Percentiles rank a stretch among this genome's conserved stretches.
phyloP scores from a whole-genome alignment of 2,888 invertebrate species.

The Nysson spinosus region DNA sequence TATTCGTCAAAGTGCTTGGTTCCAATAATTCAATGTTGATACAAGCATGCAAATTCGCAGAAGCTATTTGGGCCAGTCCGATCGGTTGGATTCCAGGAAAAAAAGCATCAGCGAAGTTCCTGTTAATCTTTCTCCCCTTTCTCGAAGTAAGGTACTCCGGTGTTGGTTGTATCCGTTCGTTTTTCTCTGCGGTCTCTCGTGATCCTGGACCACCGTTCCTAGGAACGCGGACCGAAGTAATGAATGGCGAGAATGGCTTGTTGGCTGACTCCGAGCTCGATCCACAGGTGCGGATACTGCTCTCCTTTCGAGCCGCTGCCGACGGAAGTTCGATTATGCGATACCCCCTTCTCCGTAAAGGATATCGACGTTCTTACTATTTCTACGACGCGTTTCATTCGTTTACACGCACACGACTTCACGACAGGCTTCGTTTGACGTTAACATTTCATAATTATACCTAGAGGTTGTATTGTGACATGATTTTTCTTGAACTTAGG shows the following conservation, averaged over 20 bases:
- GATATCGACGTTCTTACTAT: background rate
- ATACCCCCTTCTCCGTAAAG: constrained; percentile 23
- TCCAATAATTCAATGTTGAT: too few relatives aligned
- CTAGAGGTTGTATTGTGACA: too few relatives aligned
- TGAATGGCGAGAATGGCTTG: constrained; percentile 51
- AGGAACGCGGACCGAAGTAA: constrained; percentile 49
- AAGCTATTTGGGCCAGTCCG: constrained; percentile 35
- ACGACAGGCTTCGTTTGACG: too few relatives aligned
- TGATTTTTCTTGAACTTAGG: too few relatives aligned
- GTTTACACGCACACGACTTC: too few relatives aligned
- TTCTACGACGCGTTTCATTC: too few relatives aligned
- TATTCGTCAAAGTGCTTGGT: too few relatives aligned
- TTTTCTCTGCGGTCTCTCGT: constrained; percentile 27
- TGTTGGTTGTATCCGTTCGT: background rate
- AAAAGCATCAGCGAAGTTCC: constrained; percentile 17
- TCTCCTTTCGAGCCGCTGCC: constrained; percentile 35
- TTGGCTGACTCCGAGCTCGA: constrained; percentile 32
- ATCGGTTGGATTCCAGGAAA: constrained; percentile 11
- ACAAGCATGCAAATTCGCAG: constrained; percentile 29
- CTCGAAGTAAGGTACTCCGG: background rate
- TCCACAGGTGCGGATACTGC: constrained; percentile 50
- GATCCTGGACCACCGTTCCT: constrained; percentile 46
- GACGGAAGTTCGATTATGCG: constrained; percentile 34
- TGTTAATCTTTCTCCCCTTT: constrained; percentile 21
- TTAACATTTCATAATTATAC: too few relatives aligned